These are phyloP conservation scores for Dynastes maya DNA, from an alignment of 2,888 invertebrate genomes.

Conservation along the genomic window DNA sequence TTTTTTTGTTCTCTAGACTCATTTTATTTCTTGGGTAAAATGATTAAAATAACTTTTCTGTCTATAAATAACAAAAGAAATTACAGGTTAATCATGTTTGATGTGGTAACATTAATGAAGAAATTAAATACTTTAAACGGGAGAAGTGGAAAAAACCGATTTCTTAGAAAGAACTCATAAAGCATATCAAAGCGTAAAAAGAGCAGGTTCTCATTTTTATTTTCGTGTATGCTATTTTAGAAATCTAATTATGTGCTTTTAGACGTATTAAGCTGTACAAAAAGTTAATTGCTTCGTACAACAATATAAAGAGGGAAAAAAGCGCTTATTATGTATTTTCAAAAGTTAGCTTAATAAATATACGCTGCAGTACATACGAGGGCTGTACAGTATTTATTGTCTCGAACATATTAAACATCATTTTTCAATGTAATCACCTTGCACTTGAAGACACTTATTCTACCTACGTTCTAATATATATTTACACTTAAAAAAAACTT, in stretches of 20 bases:
- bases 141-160: conserved; percentile 8
- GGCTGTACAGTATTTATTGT: no score
- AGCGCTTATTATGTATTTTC: not conserved
- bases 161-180: conserved; percentile 19
- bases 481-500: no score
- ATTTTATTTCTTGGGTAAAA: conserved; percentile 8
- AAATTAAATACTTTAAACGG: conserved; percentile 39
- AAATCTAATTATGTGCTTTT: conserved; percentile 41
- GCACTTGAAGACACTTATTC: no score
- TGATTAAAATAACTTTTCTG: conserved; percentile 14
- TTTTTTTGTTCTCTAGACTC: not conserved
- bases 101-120: conserved; percentile 31
- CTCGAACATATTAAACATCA: no score
- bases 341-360: not conserved
- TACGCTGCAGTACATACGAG: no score
- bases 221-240: conserved; percentile 17
- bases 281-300: conserved; percentile 36
- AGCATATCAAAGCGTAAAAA: conserved; percentile 24
- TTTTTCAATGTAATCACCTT: no score
- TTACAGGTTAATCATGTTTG: conserved; percentile 10
- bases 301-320: not conserved
- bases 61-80: conserved; percentile 10
- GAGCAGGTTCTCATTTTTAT: conserved; percentile 23
- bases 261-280: conserved; percentile 21
- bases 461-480: no score